A percentile compares a stretch with the other conserved stretches of the same genome.
These are phyloP conservation scores for Globodera rostochiensis DNA, from an alignment of 1,140 invertebrate genomes.

Conservation along the genomic window DNA sequence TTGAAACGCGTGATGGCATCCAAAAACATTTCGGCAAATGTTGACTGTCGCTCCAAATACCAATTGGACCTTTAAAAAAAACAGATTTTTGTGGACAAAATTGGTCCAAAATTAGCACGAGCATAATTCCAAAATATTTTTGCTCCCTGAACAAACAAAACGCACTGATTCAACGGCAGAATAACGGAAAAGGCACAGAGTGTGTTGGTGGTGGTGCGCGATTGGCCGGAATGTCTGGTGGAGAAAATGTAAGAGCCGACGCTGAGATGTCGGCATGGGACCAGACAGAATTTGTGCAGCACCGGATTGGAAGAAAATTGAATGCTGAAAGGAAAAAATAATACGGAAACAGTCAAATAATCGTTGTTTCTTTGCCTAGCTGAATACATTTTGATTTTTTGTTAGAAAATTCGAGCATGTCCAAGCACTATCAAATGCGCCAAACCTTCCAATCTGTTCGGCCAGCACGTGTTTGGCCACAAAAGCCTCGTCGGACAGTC, in stretches of 20 bases:
- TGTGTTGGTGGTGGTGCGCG: background rate
- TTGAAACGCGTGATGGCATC: slow-evolving; percentile 45
- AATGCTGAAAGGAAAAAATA: slow-evolving; percentile 21
- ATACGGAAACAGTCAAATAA: background rate
- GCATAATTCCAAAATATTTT: background rate
- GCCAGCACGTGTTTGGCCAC: slow-evolving; percentile 41
- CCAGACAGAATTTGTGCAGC: slow-evolving; percentile 40
- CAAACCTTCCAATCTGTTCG: slow-evolving; percentile 44
- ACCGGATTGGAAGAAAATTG: slow-evolving; percentile 46
- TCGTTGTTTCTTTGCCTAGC: background rate
- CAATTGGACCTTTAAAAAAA: slow-evolving; percentile 41
- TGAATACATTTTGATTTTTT: too few relatives aligned
- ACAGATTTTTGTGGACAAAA: too few relatives aligned
- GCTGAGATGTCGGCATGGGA: slow-evolving; percentile 26
- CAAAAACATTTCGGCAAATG: slow-evolving; percentile 42
- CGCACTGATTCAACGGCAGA: slow-evolving; percentile 27
- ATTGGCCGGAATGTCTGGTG: background rate
- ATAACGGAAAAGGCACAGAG: slow-evolving; percentile 37
- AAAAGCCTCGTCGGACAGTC: slow-evolving; percentile 39
- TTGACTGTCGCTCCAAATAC: slow-evolving; percentile 25
- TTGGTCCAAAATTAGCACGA: too few relatives aligned
- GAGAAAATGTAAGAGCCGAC: slow-evolving; percentile 38
- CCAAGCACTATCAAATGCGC: too few relatives aligned
- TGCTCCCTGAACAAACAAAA: background rate
- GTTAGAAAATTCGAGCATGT: too few relatives aligned